Evolutionary conservation across 2,113 vertebrate species (phyloP).

Genomic region (Pionites leucogaster): DNA sequence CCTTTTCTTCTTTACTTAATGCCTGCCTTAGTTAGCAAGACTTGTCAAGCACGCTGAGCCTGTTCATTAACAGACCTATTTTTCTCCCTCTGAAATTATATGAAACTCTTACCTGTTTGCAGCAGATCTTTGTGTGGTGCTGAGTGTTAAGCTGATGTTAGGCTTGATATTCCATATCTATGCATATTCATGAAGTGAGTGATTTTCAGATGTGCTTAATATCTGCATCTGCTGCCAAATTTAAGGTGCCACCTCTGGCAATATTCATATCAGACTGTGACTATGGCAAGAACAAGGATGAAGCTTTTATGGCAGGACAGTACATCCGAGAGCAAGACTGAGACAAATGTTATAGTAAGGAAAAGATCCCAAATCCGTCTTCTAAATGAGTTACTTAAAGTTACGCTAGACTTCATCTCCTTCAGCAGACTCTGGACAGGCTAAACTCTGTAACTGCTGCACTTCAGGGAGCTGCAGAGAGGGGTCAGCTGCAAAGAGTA

Average conservation of each 20-base stretch:
- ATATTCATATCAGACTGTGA: not conserved
- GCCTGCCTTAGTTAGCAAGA: not conserved
- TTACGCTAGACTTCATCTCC: not conserved
- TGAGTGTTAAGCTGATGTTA: not conserved
- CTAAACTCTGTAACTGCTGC: not conserved
- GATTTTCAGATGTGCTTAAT: not conserved
- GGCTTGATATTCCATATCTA: not conserved
- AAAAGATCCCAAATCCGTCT: not conserved
- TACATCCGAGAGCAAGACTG: not conserved
- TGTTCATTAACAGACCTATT: not conserved
- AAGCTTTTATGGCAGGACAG: not conserved
- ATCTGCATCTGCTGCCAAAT: not conserved
- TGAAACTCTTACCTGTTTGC: not conserved
- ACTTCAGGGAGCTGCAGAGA: not conserved
- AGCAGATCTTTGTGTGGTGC: not conserved
- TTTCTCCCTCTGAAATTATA: not conserved
- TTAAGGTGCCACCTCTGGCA: not conserved
- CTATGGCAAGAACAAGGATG: not conserved
- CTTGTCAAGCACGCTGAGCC: not conserved
- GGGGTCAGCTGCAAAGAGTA: not conserved
- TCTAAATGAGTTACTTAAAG: not conserved
- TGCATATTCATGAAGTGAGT: not conserved
- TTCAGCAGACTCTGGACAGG: not conserved
- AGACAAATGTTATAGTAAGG: not conserved
- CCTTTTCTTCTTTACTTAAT: not conserved